Percentiles rank a stretch among this genome's conserved stretches.
phyloP scores from a whole-genome alignment of 1,140 invertebrate species.

The Calephelis nemesis region DNA sequence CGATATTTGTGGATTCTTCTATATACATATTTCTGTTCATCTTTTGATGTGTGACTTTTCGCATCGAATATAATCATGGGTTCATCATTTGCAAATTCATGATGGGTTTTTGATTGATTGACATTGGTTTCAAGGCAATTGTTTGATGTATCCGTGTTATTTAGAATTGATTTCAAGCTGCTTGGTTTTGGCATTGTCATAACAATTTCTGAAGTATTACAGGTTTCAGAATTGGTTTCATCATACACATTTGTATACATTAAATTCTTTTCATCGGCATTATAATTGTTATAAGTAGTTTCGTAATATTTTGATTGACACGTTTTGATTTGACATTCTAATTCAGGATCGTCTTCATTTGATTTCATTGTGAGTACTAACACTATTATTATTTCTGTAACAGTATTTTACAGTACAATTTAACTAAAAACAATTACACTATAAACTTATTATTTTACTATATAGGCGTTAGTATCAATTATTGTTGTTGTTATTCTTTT shows the following conservation, averaged over 20 bases:
- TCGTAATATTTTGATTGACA: background rate
- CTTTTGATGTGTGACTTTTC: slow-evolving; percentile 20
- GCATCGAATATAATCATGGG: slow-evolving; percentile 30
- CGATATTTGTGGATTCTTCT: slow-evolving; percentile 26
- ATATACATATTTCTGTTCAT: slow-evolving; percentile 12
- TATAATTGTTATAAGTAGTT: background rate
- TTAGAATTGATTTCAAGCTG: background rate
- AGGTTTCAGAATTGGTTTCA: background rate
- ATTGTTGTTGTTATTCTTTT: too few relatives aligned
- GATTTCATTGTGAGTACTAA: slow-evolving; percentile 10
- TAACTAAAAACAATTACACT: background rate
- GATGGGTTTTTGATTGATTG: slow-evolving; percentile 7
- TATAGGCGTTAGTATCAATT: too few relatives aligned
- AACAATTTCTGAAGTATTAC: background rate
- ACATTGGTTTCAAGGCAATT: background rate
- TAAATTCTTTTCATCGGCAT: background rate
- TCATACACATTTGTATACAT: background rate
- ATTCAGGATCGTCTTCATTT: background rate
- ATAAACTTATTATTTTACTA: background rate
- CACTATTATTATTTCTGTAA: slow-evolving; percentile 6
- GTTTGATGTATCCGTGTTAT: background rate
- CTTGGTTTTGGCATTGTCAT: background rate
- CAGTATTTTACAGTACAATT: background rate
- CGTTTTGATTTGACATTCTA: background rate
- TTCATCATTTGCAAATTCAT: slow-evolving; percentile 10